Percentiles rank a stretch among this genome's conserved stretches.
phyloP scores from a whole-genome alignment of 2,797 vertebrate genomes.

The Gobionotothen gibberifrons region DNA sequence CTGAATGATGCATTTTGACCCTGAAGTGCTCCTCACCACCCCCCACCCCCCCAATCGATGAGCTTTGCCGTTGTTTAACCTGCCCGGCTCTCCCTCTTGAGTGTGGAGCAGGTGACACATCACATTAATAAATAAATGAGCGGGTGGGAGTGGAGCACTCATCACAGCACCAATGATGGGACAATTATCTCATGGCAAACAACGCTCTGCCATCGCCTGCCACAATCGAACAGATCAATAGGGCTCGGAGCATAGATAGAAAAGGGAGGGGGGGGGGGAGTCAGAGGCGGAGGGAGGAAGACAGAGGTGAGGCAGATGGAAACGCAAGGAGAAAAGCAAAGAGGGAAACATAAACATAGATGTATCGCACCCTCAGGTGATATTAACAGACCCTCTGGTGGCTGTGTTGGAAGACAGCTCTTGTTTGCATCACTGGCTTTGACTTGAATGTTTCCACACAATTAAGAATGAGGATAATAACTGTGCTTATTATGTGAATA shows the following conservation, averaged over 20 bases:
- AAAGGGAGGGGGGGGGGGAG: not conserved
- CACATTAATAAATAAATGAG: slow-evolving; percentile 79
- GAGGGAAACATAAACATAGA: slow-evolving; percentile 3
- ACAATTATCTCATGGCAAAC: slow-evolving; percentile 82
- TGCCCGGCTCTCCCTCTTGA: slow-evolving; percentile 44
- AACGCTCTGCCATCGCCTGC: slow-evolving; percentile 70
- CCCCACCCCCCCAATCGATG: slow-evolving; percentile 56
- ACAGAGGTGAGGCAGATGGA: slow-evolving; percentile 19
- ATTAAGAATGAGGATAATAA: not conserved
- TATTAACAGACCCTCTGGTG: slow-evolving; percentile 9
- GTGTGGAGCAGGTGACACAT: slow-evolving; percentile 68
- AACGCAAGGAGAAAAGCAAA: not conserved
- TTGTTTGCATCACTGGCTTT: not conserved
- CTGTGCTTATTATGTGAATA: not conserved
- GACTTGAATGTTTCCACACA: slow-evolving; percentile 1
- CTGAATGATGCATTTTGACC: slow-evolving; percentile 39
- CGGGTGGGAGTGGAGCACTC: slow-evolving; percentile 52
- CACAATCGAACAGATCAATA: slow-evolving; percentile 76
- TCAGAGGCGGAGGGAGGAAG: not conserved
- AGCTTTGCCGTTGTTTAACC: slow-evolving; percentile 70
- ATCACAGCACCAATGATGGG: slow-evolving; percentile 73
- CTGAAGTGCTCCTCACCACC: not conserved
- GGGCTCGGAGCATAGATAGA: slow-evolving; percentile 39
- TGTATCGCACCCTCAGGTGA: slow-evolving; percentile 5
- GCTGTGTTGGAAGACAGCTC: not conserved